Percentiles rank a stretch among this genome's conserved stretches.
Conservation (phyloP, 2,888 invertebrate genomes). For the Lapara coniferarum region DNA sequence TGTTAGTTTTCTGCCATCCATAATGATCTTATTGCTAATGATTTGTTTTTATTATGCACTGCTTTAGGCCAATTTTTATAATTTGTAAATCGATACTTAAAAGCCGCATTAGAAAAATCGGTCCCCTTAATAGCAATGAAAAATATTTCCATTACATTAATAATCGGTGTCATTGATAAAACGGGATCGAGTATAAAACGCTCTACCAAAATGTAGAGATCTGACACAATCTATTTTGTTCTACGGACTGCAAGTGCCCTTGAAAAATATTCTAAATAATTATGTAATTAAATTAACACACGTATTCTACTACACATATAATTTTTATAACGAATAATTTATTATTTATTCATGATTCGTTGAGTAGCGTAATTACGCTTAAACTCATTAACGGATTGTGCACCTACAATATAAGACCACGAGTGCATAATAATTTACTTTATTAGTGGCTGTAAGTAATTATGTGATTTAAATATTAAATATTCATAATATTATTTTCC, state of each 20-base stretch:
- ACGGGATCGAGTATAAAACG: no score
- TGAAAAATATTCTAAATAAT: not conserved
- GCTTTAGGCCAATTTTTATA: no score
- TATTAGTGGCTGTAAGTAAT: not conserved
- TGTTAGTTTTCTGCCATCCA: not conserved
- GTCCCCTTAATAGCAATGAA: no score
- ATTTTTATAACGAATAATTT: not conserved
- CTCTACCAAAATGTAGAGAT: not conserved
- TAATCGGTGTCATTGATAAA: no score
- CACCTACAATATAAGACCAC: not conserved
- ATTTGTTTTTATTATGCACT: not conserved
- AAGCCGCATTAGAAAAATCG: no score
- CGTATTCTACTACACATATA: not conserved
- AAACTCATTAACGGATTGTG: not conserved
- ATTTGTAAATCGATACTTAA: no score
- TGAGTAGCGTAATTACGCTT: slow-evolving; percentile 28
- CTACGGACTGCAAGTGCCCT: no score
- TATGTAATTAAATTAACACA: not conserved
- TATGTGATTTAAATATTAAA: no score
- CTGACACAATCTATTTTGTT: not conserved
- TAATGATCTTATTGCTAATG: not conserved
- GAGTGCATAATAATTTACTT: slow-evolving; percentile 9
- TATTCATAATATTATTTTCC: no score
- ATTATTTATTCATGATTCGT: slow-evolving; percentile 18
- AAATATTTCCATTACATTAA: no score